These are phyloP conservation scores for Temnothorax longispinosus DNA, from an alignment of 1,140 invertebrate genomes.

Conservation along the genomic window DNA sequence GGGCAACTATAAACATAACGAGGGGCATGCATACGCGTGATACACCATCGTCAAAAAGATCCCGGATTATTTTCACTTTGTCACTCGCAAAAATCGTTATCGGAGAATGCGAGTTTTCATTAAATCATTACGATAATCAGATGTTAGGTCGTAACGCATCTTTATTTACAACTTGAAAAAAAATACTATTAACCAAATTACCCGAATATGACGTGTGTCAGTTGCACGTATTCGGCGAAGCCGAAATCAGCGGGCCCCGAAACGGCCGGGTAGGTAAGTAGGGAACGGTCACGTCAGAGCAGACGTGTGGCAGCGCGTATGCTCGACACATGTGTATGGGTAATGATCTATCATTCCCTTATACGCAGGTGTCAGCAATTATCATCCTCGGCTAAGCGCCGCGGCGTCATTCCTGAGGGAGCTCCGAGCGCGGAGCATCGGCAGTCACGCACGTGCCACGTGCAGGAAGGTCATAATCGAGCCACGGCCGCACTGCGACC, in stretches of 20 bases:
- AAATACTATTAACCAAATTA: not conserved
- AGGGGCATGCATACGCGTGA: not conserved
- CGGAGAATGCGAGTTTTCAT: not conserved
- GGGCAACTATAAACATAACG: conserved; percentile 42
- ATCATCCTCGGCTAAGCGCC: conserved; percentile 66
- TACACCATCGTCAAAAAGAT: not conserved
- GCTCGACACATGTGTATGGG: conserved; percentile 26
- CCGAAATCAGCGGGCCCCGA: not conserved
- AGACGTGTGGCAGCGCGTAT: conserved; percentile 11
- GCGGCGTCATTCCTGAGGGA: conserved; percentile 68
- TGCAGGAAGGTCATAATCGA: conserved; percentile 68
- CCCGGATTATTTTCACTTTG: conserved; percentile 58
- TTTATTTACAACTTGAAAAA: not conserved
- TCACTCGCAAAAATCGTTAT: not conserved
- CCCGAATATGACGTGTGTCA: not conserved
- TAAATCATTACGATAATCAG: not conserved
- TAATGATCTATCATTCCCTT: conserved; percentile 69
- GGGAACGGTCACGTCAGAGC: not conserved
- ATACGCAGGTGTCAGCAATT: conserved; percentile 72
- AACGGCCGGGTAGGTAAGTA: not conserved
- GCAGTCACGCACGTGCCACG: conserved; percentile 68
- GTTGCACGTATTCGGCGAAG: not conserved
- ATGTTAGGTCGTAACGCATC: not conserved
- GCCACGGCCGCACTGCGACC: conserved; percentile 63
- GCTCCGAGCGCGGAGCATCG: not conserved